These are phyloP conservation scores for Gymnarchus niloticus DNA, from an alignment of 2,113 vertebrate genomes.

Conservation along the genomic window DNA sequence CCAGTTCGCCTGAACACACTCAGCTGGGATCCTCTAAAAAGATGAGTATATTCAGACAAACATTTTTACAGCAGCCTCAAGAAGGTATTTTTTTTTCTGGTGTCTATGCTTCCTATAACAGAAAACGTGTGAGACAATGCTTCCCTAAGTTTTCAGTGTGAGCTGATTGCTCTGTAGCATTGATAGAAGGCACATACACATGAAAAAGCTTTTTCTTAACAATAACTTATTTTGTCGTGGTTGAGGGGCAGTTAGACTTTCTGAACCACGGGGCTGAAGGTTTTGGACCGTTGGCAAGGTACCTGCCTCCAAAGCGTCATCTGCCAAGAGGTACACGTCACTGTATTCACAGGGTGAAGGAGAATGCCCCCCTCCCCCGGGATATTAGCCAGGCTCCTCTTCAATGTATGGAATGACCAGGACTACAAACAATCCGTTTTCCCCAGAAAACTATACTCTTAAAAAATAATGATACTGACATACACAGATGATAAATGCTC, in stretches of 20 bases:
- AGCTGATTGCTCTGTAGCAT: background rate
- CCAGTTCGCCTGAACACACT: background rate
- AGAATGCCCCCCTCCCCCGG: slow-evolving; percentile 2
- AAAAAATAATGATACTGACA: background rate
- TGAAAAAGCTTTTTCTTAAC: background rate
- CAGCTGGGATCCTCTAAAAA: background rate
- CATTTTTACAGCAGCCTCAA: background rate
- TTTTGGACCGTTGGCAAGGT: slow-evolving; percentile 56
- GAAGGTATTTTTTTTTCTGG: background rate
- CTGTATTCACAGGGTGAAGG: slow-evolving; percentile 45
- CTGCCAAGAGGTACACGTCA: background rate
- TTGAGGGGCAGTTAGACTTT: slow-evolving; percentile 7
- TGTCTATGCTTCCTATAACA: background rate
- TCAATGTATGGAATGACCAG: background rate
- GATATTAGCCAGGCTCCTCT: background rate
- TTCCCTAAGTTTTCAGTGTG: background rate
- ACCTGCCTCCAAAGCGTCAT: slow-evolving; percentile 33
- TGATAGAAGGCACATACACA: background rate
- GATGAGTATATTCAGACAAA: background rate
- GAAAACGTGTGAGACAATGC: background rate
- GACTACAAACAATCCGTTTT: background rate
- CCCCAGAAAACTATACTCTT: background rate
- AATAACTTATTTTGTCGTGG: background rate
- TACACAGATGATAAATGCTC: background rate
- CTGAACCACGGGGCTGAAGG: slow-evolving; percentile 37